Conservation (phyloP, 2,113 vertebrate genomes). For the Chaetodon auriga region DNA sequence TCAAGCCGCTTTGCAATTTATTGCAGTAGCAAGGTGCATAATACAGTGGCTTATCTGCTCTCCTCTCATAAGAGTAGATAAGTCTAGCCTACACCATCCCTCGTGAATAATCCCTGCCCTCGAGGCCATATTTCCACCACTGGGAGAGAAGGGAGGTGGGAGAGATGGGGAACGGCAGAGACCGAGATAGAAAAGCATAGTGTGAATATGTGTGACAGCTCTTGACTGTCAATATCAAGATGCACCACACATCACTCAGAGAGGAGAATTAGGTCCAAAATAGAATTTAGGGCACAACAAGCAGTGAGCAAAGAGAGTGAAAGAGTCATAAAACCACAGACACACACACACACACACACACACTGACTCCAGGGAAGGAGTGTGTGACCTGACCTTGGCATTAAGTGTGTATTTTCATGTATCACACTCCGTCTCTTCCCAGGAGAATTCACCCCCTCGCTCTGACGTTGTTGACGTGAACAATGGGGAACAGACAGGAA, state of each 20-base stretch:
- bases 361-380: neutral
- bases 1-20: conserved; percentile 34
- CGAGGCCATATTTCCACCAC: conserved; percentile 50
- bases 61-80: conserved; percentile 45
- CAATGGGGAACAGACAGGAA: neutral
- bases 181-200: conserved; percentile 13
- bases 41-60: conserved; percentile 42
- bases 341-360: neutral
- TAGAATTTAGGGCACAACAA: conserved; percentile 25
- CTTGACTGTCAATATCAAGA: conserved; percentile 29
- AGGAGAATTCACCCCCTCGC: neutral
- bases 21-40: conserved; percentile 37
- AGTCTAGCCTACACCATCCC: conserved; percentile 45
- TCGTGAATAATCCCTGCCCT: conserved; percentile 70
- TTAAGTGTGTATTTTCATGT: neutral
- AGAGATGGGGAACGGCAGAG: neutral
- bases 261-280: neutral
- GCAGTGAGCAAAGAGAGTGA: neutral
- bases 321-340: conserved; percentile 15
- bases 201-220: conserved; percentile 17
- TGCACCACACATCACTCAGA: conserved; percentile 3
- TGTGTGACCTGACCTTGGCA: conserved; percentile 33
- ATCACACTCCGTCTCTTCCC: neutral
- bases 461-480: neutral
- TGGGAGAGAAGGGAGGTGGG: conserved; percentile 32